These are phyloP conservation scores for Drosophila serrata DNA, from an alignment of 1,140 invertebrate species.

Conservation along the genomic window DNA sequence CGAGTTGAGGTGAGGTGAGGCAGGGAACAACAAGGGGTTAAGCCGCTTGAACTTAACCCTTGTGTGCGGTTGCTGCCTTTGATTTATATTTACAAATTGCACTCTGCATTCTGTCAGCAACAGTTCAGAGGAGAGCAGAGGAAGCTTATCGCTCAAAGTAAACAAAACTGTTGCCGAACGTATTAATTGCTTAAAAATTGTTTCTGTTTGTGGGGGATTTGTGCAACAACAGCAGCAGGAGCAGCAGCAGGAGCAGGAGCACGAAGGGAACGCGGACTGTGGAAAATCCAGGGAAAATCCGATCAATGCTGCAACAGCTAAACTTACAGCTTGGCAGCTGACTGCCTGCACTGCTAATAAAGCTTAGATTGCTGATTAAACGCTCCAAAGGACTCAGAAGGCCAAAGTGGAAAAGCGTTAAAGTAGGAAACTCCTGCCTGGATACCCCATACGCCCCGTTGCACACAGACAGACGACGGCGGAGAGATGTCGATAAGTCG, in stretches of 20 bases:
- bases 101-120: constrained; percentile 53
- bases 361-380: constrained; percentile 83
- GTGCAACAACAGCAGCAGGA: constrained; percentile 19
- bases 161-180: constrained; percentile 70
- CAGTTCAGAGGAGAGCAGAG: constrained; percentile 8
- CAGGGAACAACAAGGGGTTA: constrained; percentile 32
- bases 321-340: constrained; percentile 62
- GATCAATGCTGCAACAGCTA: constrained; percentile 66
- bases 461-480: constrained; percentile 45
- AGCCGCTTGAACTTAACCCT: constrained; percentile 55
- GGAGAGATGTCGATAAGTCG: constrained; percentile 71
- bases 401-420: constrained; percentile 25
- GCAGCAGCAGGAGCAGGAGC: background rate
- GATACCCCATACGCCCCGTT: constrained; percentile 72
- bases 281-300: constrained; percentile 57
- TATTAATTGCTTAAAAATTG: constrained; percentile 80
- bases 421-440: constrained; percentile 33
- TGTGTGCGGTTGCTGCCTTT: constrained; percentile 44
- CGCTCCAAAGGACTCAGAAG: constrained; percentile 49
- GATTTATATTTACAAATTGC: constrained; percentile 74
- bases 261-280: background rate
- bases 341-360: constrained; percentile 72
- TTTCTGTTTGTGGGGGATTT: constrained; percentile 40
- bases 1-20: background rate
- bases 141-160: constrained; percentile 65